Base-by-base conservation (phyloP, 2,797 vertebrate genomes). In the Pseudochirops corinnae region DNA sequence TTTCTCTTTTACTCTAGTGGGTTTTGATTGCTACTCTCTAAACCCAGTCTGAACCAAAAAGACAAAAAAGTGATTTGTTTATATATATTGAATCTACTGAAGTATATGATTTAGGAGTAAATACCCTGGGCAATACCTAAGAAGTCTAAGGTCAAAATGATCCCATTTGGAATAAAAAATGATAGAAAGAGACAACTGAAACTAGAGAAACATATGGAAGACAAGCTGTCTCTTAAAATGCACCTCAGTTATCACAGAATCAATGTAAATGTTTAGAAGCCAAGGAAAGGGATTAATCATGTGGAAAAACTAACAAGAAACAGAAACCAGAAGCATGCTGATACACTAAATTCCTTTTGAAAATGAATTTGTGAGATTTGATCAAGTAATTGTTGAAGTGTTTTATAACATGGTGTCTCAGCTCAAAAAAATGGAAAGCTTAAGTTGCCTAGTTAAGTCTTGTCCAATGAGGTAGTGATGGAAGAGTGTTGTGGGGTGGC, bases 361-460 rank as follows among this genome's bases (percentile, higher is more conserved):
- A 96, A 97, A 92, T 95, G 96, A 96, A 62, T 96, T 96, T 95
- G 93, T 90, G 60, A 56, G 82, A 28, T 92, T 97, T 97, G 97
- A 98, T 98, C 96, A 97, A 97, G 95, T 96, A 96, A 97, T 97
- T 97, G 31, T 97, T 97, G 97, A 97, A 98, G 96, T 97, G 97
- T 97, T 98, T 96, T 97, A 97, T 94, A 96, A 96, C 62, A 95
- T 3, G 92, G 91, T 87, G 16, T 74, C 62, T 74, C n/a, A 74
- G 33, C n/a, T 74, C 62, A 46, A 74, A 74, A 67, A 74, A 5
- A n/a, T 39, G 33, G 33, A 97, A 93, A 96, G 92, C 90, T 87
- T 96, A 96, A 50, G 93, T 94, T 97, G 91, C 95, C 91, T 97
- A 95, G 96, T 97, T 97, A 97, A 98, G 92, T 91, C 87, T 60